Percentiles rank a stretch among this genome's conserved stretches.
These are phyloP conservation scores for Drosophila koepferae DNA, from an alignment of 2,888 invertebrate genomes.

Conservation along the genomic window DNA sequence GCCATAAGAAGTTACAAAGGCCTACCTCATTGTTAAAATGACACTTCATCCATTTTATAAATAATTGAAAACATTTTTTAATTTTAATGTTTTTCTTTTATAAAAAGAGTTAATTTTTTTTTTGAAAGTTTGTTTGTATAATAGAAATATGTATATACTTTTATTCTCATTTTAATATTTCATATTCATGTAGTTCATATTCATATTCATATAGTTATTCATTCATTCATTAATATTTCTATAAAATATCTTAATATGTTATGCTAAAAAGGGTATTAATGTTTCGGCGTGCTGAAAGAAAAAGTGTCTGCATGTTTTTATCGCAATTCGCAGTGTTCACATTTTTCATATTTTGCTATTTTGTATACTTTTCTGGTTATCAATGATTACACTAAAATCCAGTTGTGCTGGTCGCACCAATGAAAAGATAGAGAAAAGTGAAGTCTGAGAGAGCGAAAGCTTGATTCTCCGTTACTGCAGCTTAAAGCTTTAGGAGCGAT, in stretches of 20 bases:
- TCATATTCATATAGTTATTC: too few relatives aligned
- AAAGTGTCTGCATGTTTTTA: slow-evolving; percentile 37
- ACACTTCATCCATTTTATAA: too few relatives aligned
- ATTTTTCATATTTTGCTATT: slow-evolving; percentile 56
- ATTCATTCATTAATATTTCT: too few relatives aligned
- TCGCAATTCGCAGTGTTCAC: slow-evolving; percentile 51
- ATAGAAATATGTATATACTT: too few relatives aligned
- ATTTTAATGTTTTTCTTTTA: too few relatives aligned
- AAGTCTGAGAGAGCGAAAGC: slow-evolving; percentile 8
- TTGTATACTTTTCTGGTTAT: slow-evolving; percentile 64
- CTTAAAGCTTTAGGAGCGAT: slow-evolving; percentile 15
- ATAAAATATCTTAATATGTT: too few relatives aligned
- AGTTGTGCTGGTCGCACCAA: slow-evolving; percentile 28
- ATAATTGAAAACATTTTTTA: too few relatives aligned
- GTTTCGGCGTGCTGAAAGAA: background rate
- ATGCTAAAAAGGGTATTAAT: background rate
- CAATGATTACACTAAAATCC: slow-evolving; percentile 28
- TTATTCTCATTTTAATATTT: too few relatives aligned
- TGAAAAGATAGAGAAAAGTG: slow-evolving; percentile 5
- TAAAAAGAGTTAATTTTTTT: too few relatives aligned
- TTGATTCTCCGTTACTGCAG: slow-evolving; percentile 17
- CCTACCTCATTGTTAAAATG: background rate
- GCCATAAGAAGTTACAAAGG: background rate
- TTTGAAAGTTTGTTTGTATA: too few relatives aligned
- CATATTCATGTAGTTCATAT: too few relatives aligned